Base-by-base conservation (phyloP, 2,888 invertebrate species). In the Xylota sylvarum region DNA sequence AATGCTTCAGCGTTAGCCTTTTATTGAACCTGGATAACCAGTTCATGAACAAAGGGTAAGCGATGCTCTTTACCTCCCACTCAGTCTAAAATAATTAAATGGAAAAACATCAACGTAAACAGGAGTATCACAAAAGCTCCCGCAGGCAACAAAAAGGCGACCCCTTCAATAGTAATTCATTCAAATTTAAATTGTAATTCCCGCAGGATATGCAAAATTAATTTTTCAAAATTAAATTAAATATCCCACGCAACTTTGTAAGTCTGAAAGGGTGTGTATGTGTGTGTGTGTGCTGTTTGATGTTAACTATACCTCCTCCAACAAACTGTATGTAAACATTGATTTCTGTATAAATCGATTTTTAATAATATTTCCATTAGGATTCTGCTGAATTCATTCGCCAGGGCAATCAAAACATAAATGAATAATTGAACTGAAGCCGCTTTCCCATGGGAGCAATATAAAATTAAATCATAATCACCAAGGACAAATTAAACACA, bases 381-480 rank as follows among this genome's bases (percentile, higher is more conserved):
- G 35, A 30, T 65, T 64, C 30, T 17, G 14, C 19, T 17, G 48
- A 19, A 17, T 6, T 14, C 19, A 48, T 40, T 17, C 48, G 14
- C 48, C 27, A 76, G 35, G 52, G 52, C 69, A 82, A 73, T 78
- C 77, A 69, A 78, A 78, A 69, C 73, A 27, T 35, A 78, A 72
- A 77, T 77, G 50, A 82, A 73, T 83, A 46, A 72, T 67, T 72
- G 64, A 78, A 30, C 52, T 60, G 12, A 37, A 5, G 1, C 52
- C 37, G 50, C 67, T 52, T 17, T 10, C 37, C 58, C 67, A 43
- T 1, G 50, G 73, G 40, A 52, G 32, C 9, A 12, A 14, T 55
- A 58, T 50, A 77, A 60, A 65, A 77, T 77, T 30, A 70, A 77
- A 70, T 77, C 62, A 46, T 72, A 56, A 77, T 77, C 65, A 58